Conservation (phyloP, 2,888 invertebrate species). For the Cryptocephalus moraei region DNA sequence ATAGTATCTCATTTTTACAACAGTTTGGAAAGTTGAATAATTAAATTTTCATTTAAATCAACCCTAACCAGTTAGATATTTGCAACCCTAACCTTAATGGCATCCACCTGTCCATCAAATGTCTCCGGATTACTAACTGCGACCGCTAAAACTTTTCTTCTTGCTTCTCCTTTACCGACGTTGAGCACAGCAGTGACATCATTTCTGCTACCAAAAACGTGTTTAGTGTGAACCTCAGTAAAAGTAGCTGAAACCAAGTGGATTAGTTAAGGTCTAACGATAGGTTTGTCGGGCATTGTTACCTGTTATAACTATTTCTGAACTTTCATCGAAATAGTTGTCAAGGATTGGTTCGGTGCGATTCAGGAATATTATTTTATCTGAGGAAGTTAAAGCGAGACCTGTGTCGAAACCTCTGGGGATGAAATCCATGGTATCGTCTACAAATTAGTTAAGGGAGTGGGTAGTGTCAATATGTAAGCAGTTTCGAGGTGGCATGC, state of each 20-base stretch:
- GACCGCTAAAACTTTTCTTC: conserved; percentile 33
- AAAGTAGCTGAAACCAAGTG: conserved; percentile 3
- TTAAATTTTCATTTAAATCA: too few relatives aligned
- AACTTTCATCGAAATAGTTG: conserved; percentile 1
- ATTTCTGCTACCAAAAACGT: conserved; percentile 24
- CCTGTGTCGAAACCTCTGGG: conserved; percentile 30
- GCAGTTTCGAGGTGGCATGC: too few relatives aligned
- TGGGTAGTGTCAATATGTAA: too few relatives aligned
- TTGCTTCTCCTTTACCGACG: conserved; percentile 26
- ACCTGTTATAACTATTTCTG: not conserved
- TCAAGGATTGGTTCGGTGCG: conserved; percentile 14
- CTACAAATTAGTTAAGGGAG: conserved; percentile 11
- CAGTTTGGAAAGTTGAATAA: too few relatives aligned
- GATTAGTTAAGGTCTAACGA: too few relatives aligned
- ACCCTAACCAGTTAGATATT: too few relatives aligned
- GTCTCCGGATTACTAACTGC: conserved; percentile 20
- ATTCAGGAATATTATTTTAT: conserved; percentile 25
- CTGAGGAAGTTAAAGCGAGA: conserved; percentile 32
- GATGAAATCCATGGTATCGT: conserved; percentile 26
- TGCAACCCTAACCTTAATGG: too few relatives aligned
- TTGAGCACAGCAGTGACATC: conserved; percentile 32
- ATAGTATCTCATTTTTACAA: not conserved
- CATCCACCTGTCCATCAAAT: too few relatives aligned
- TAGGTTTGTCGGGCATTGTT: not conserved
- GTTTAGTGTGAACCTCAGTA: conserved; percentile 16